Conservation (phyloP, 1,140 invertebrate species). For the Drosophila pruinosa region DNA sequence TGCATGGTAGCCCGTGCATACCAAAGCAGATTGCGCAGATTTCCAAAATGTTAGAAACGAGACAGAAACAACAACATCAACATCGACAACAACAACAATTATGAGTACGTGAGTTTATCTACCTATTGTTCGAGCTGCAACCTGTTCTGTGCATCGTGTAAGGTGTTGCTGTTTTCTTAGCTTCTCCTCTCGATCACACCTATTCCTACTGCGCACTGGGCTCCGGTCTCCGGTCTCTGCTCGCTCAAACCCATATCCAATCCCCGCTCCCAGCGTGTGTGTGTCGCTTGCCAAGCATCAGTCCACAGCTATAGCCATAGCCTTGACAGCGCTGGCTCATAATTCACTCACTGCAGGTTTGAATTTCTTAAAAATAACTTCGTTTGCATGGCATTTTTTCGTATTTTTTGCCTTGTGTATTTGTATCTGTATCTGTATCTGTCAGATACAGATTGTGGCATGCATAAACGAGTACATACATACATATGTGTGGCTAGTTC, state of each 20-base stretch:
- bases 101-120: constrained; percentile 71
- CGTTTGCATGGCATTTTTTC: constrained; percentile 63
- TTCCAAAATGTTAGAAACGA: constrained; percentile 71
- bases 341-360: constrained; percentile 80
- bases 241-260: constrained; percentile 6
- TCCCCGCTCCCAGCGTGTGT: constrained; percentile 59
- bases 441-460: constrained; percentile 36
- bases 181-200: constrained; percentile 53
- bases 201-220: constrained; percentile 44
- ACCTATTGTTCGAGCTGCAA: constrained; percentile 74
- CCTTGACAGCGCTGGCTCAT: constrained; percentile 72
- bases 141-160: constrained; percentile 68
- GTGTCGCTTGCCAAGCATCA: constrained; percentile 58
- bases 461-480: background rate
- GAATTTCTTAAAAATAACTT: constrained; percentile 80
- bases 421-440: constrained; percentile 35
- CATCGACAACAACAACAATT: constrained; percentile 44
- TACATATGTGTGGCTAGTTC: constrained; percentile 42
- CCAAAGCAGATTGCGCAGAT: constrained; percentile 76
- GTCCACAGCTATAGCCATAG: constrained; percentile 64
- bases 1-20: constrained; percentile 56
- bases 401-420: background rate
- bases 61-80: constrained; percentile 21
- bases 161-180: constrained; percentile 56
- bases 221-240: background rate